phyloP scores from a whole-genome alignment of 2,888 invertebrate genomes.

The Emmelina monodactyla region DNA sequence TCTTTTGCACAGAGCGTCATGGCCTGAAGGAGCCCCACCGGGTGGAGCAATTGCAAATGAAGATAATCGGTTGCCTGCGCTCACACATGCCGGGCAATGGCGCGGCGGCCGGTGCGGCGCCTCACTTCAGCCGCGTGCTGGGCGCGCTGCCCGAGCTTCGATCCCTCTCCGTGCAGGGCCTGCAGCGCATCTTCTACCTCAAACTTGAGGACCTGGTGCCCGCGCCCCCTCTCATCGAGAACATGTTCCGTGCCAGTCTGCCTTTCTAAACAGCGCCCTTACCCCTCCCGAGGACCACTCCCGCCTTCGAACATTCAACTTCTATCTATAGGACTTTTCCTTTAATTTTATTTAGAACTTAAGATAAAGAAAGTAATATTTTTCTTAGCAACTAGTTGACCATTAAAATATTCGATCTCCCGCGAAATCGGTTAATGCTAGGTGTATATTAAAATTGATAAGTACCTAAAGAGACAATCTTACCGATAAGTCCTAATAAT shows the following conservation, averaged over 20 bases:
- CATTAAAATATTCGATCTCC: slow-evolving; percentile 57
- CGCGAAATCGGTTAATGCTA: slow-evolving; percentile 53
- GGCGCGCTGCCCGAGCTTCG: slow-evolving; percentile 93
- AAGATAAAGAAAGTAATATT: slow-evolving; percentile 42
- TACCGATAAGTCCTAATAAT: slow-evolving; percentile 34
- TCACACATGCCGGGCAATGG: slow-evolving; percentile 93
- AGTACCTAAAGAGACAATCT: slow-evolving; percentile 30
- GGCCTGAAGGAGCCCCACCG: slow-evolving; percentile 90
- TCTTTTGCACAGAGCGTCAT: slow-evolving; percentile 84
- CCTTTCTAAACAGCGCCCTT: slow-evolving; percentile 74
- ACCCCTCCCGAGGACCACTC: slow-evolving; percentile 42
- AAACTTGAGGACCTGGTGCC: slow-evolving; percentile 92
- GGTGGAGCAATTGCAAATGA: slow-evolving; percentile 95
- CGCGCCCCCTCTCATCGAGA: slow-evolving; percentile 92
- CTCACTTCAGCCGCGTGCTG: slow-evolving; percentile 92
- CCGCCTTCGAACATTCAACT: slow-evolving; percentile 49
- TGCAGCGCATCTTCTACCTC: slow-evolving; percentile 93
- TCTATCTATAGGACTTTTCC: slow-evolving; percentile 48
- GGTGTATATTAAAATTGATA: slow-evolving; percentile 24
- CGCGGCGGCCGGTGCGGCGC: slow-evolving; percentile 88
- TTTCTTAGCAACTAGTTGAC: slow-evolving; percentile 48
- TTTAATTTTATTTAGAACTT: slow-evolving; percentile 58
- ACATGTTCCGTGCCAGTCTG: slow-evolving; percentile 93
- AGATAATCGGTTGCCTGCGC: slow-evolving; percentile 92
- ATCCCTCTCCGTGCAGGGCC: slow-evolving; percentile 90